A percentile compares a stretch with the other conserved stretches of the same genome.
phyloP scores from a whole-genome alignment of 2,888 invertebrate species.

The Pyrrhia umbra region DNA sequence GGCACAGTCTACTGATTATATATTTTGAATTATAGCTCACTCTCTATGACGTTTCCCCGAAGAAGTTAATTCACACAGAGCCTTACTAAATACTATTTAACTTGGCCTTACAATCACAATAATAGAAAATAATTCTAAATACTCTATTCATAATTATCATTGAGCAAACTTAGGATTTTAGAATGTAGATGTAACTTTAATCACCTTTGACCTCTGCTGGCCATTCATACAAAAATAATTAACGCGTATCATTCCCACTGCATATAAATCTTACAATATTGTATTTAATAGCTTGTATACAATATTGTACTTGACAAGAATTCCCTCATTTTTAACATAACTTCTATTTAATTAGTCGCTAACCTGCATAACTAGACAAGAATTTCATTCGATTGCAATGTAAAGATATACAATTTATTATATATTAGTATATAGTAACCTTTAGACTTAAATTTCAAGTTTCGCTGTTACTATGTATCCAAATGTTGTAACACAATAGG shows the following conservation, averaged over 20 bases:
- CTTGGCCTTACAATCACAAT: too few relatives aligned
- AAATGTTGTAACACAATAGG: conserved; percentile 39
- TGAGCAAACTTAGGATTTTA: not conserved
- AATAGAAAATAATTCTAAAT: conserved; percentile 71
- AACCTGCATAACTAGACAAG: conserved; percentile 20
- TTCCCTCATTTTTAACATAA: conserved; percentile 38
- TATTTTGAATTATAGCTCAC: too few relatives aligned
- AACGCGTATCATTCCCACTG: conserved; percentile 5
- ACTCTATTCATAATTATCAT: conserved; percentile 66
- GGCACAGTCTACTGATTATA: too few relatives aligned
- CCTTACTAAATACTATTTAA: too few relatives aligned
- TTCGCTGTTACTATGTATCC: conserved; percentile 24
- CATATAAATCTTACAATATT: not conserved
- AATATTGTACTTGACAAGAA: conserved; percentile 11
- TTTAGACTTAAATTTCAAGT: conserved; percentile 38
- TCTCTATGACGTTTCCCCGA: too few relatives aligned
- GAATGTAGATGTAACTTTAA: not conserved
- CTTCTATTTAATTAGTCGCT: conserved; percentile 17
- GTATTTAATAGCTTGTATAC: not conserved
- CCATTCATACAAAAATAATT: conserved; percentile 9
- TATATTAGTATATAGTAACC: conserved; percentile 26
- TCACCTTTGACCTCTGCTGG: conserved; percentile 8
- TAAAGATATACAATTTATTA: not conserved
- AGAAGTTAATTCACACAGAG: too few relatives aligned
- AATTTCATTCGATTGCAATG: conserved; percentile 13